Conservation (phyloP, 2,113 vertebrate genomes). For the Mellivora capensis region DNA sequence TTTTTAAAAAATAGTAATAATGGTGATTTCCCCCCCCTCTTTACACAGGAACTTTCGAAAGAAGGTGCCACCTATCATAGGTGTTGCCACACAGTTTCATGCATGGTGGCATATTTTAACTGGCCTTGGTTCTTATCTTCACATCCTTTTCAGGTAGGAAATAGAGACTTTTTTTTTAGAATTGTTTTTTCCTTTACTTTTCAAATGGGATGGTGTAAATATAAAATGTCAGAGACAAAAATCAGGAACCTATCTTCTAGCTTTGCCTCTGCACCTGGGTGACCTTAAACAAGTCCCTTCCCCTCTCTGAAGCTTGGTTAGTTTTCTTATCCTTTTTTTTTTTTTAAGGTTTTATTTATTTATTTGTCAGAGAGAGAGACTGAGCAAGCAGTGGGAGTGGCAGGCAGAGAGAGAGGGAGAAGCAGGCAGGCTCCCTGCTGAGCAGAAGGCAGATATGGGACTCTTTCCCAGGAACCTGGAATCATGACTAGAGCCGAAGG, state of each 20-base stretch:
- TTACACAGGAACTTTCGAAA: constrained; percentile 86
- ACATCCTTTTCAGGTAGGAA: constrained; percentile 94
- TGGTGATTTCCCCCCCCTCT: background rate
- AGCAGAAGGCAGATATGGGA: background rate
- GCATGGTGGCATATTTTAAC: constrained; percentile 99
- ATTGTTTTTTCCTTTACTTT: background rate
- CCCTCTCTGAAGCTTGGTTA: background rate
- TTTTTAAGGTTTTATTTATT: background rate
- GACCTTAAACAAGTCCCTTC: background rate
- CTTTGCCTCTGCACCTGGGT: background rate
- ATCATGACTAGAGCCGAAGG: background rate
- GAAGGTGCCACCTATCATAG: constrained; percentile 87
- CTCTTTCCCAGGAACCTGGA: background rate
- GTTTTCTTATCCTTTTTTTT: background rate
- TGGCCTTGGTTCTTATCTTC: constrained; percentile 96
- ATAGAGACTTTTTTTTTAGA: background rate
- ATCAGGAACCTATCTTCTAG: background rate
- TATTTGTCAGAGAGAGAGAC: background rate
- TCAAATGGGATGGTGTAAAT: background rate
- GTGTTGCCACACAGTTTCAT: constrained; percentile 95
- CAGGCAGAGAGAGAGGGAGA: background rate
- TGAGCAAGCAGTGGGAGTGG: background rate
- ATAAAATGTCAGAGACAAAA: background rate
- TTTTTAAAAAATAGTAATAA: background rate
- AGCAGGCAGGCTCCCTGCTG: background rate